A percentile compares a stretch with the other conserved stretches of the same genome.
Conservation (phyloP, 2,888 invertebrate species). For the Globia sparganii region DNA sequence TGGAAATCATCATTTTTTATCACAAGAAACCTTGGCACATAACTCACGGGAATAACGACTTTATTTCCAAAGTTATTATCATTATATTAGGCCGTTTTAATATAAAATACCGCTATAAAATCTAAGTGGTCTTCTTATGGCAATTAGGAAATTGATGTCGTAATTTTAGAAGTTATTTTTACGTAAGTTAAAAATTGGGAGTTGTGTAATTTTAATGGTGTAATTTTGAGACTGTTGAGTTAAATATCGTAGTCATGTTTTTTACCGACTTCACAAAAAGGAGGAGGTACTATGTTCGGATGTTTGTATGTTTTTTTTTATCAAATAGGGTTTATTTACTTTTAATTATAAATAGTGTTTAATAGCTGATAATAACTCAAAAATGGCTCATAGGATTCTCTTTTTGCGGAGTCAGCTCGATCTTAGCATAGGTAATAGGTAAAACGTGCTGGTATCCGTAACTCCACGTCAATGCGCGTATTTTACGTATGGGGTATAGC, state of each 20-base stretch:
- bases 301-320: no score
- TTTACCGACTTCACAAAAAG: no score
- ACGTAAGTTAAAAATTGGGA: slow-evolving; percentile 8
- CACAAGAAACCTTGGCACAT: slow-evolving; percentile 62
- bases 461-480: no score
- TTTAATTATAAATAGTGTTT: not conserved
- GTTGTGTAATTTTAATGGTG: slow-evolving; percentile 12
- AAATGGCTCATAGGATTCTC: not conserved
- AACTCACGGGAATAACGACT: slow-evolving; percentile 62
- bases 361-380: not conserved
- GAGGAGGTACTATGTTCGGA: no score
- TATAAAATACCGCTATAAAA: slow-evolving; percentile 55
- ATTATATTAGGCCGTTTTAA: slow-evolving; percentile 48
- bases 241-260: not conserved
- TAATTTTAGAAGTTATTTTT: slow-evolving; percentile 36
- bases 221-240: slow-evolving; percentile 4
- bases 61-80: slow-evolving; percentile 58
- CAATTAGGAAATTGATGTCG: slow-evolving; percentile 55
- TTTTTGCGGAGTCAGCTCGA: not conserved
- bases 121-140: slow-evolving; percentile 38
- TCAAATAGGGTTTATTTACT: not conserved
- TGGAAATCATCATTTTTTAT: slow-evolving; percentile 69
- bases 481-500: no score
- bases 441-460: no score
- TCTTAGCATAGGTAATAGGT: no score